Percentiles rank a stretch among this genome's conserved stretches.
phyloP scores from a whole-genome alignment of 2,113 vertebrate species.

The Plotosus lineatus region DNA sequence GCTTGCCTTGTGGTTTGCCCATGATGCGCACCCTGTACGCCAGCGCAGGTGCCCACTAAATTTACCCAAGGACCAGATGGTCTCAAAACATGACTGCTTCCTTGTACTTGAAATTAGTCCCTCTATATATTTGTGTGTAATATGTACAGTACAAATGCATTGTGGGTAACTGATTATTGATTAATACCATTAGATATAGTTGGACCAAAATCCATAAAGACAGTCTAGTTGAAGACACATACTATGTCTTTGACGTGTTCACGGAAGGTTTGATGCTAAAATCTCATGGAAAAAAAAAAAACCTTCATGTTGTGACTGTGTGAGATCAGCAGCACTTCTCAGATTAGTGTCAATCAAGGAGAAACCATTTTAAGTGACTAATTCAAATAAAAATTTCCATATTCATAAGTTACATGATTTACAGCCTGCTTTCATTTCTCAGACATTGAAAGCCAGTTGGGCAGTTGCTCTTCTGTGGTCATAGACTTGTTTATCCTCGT shows the following conservation, averaged over 20 bases:
- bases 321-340: background rate
- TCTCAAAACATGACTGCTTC: constrained; percentile 67
- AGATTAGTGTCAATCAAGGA: background rate
- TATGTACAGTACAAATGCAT: too few species aligned
- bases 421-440: background rate
- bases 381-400: background rate
- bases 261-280: background rate
- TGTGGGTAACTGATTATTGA: too few species aligned
- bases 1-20: constrained; percentile 67
- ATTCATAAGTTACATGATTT: background rate
- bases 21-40: constrained; percentile 59
- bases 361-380: background rate
- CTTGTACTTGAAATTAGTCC: constrained; percentile 35
- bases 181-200: background rate
- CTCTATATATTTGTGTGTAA: constrained; percentile 4
- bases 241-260: background rate
- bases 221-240: background rate
- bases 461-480: background rate
- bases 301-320: background rate
- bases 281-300: background rate
- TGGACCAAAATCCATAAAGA: background rate
- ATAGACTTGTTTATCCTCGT: background rate
- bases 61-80: constrained; percentile 75
- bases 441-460: background rate
- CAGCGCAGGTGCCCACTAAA: constrained; percentile 67